Evolutionary conservation across 2,797 vertebrate species (phyloP).

Genomic region (Podargus strigoides): DNA sequence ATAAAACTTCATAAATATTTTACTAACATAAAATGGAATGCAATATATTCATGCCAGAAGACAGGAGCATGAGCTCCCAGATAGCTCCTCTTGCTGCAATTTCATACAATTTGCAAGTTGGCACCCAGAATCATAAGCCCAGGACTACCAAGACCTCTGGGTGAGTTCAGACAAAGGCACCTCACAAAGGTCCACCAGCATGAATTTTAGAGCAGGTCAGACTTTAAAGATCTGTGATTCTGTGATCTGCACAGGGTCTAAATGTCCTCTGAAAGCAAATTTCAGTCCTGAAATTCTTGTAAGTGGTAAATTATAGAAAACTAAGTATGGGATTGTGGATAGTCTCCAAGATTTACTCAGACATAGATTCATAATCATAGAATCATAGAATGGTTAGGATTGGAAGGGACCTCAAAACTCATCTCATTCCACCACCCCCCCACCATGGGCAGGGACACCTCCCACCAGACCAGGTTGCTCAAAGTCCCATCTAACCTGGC

Average conservation of each 20-base stretch:
- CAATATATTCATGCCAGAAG: background rate
- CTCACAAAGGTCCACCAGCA: background rate
- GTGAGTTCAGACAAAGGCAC: background rate
- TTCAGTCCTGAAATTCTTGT: background rate
- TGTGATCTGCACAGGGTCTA: background rate
- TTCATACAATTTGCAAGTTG: background rate
- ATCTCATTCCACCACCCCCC: too few relatives aligned
- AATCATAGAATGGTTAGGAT: too few relatives aligned
- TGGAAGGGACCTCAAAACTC: too few relatives aligned
- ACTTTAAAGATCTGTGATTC: background rate
- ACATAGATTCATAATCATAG: background rate
- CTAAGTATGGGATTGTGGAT: background rate
- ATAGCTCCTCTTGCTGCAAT: background rate
- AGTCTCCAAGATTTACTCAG: background rate
- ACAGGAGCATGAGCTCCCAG: background rate
- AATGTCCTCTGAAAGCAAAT: background rate
- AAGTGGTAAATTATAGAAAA: background rate
- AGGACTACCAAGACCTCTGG: background rate
- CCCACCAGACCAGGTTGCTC: too few relatives aligned
- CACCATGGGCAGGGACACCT: too few relatives aligned
- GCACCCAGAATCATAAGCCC: background rate
- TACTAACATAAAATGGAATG: conserved; percentile 36
- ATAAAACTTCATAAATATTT: conserved; percentile 50
- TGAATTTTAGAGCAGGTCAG: background rate
- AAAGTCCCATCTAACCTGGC: too few relatives aligned